Base-by-base conservation (phyloP, 1,140 invertebrate genomes). In the Coenobita brevimanus region DNA sequence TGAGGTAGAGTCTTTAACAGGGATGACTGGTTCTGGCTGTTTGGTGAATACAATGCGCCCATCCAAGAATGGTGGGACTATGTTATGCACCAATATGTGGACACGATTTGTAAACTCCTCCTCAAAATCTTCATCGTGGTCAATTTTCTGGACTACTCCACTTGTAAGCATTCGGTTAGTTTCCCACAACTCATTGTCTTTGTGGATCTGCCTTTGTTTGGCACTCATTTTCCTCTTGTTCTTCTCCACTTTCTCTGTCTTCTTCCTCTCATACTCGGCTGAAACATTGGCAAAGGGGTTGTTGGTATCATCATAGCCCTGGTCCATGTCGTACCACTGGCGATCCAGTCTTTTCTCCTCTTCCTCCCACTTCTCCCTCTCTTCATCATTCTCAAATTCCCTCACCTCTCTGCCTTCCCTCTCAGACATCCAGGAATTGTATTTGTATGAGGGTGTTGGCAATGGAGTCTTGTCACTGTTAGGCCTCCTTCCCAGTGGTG, bases 11-110 rank as follows among this genome's bases (percentile, higher is more conserved):
- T 99, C 99, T 94, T 97, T 95, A 17, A 96, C 96, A 78, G 97
- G 97, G 91, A 99, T 95, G 76, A 99, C 97, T 79, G 98, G 98
- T 92, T 99, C 98, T 10, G 98, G 98, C 92, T 99, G 99, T 92
- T 99, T 99, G 0, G 99, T 99, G 91, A 99, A 99, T 0, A 99
- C 98, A 91, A 99, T 99, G 60, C 99, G 94, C 87, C 99, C 99
- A 94, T 99, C 99, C 2, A 99, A 93, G 93, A 99, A 99, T 8
- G 99, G 99, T 1, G 99, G 99, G 3, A 99, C 97, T 78, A 99
- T 98, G 92, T 99, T 99, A 92, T 99, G 98, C 0, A 99, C 98
- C 21, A 99, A 93, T 8, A 99, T 93, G 94, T 99, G 98, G 0
- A 99, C 98, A 85, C 98, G 92, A 80, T 97, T 97, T 43, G 97